A percentile compares a stretch with the other conserved stretches of the same genome.
phyloP scores from a whole-genome alignment of 2,113 vertebrate species.

The Calonectris borealis region DNA sequence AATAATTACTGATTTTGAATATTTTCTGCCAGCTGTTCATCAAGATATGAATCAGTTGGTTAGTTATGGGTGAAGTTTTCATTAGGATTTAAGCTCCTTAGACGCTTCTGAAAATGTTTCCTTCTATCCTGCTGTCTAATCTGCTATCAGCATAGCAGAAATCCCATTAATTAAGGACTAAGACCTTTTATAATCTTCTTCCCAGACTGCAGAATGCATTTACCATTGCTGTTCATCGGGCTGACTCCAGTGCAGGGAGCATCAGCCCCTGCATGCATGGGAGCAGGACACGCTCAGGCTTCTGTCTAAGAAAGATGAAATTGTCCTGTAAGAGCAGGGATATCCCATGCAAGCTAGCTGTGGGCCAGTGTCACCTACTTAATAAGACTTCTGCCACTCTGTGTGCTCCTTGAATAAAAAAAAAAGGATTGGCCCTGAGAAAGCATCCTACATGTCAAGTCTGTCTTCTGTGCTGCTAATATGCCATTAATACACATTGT shows the following conservation, averaged over 20 bases:
- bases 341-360: not conserved
- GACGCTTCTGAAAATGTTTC: not conserved
- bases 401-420: not conserved
- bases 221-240: not conserved
- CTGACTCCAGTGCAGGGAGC: not conserved
- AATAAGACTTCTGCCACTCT: not conserved
- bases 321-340: not conserved
- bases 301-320: not conserved
- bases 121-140: slow-evolving; percentile 30
- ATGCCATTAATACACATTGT: not conserved
- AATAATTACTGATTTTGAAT: not conserved
- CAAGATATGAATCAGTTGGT: not conserved
- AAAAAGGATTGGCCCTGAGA: not conserved
- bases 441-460: not conserved
- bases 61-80: slow-evolving; percentile 9
- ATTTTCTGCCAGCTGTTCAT: not conserved
- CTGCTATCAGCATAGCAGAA: slow-evolving; percentile 15
- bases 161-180: slow-evolving; percentile 3
- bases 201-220: not conserved
- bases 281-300: accelerated
- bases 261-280: not conserved
- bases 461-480: not conserved
- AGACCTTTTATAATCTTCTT: not conserved
- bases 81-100: slow-evolving; percentile 29
- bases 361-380: not conserved